phyloP scores from a whole-genome alignment of 2,888 invertebrate genomes.

The Gisinianus flammeolus region DNA sequence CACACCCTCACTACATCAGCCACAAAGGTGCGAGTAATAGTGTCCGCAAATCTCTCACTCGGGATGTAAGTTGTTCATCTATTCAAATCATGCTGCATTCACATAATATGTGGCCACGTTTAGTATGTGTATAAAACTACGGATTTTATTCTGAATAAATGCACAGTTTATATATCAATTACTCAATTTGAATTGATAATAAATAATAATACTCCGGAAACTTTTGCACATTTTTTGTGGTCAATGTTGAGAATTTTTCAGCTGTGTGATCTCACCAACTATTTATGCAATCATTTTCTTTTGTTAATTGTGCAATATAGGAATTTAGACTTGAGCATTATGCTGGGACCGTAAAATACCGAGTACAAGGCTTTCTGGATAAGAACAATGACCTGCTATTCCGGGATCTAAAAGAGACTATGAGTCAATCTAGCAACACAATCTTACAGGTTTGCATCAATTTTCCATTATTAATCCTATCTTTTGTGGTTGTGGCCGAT shows the following conservation, averaged over 20 bases:
- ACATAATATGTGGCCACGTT: background rate
- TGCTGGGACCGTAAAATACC: constrained; percentile 92
- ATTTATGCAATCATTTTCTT: background rate
- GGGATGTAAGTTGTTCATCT: constrained; percentile 72
- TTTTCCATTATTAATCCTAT: background rate
- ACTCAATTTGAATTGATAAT: too few relatives aligned
- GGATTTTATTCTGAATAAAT: too few relatives aligned
- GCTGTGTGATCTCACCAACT: too few relatives aligned
- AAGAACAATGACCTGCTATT: constrained; percentile 92
- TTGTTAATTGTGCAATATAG: constrained; percentile 63
- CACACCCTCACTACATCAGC: constrained; percentile 82
- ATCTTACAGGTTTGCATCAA: constrained; percentile 66
- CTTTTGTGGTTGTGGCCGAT: background rate
- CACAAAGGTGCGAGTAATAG: constrained; percentile 77
- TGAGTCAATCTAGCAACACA: constrained; percentile 73
- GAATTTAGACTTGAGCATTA: constrained; percentile 90
- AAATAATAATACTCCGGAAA: too few relatives aligned
- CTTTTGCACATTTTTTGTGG: too few relatives aligned
- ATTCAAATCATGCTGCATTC: background rate
- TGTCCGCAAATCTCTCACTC: constrained; percentile 78
- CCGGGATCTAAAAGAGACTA: constrained; percentile 83
- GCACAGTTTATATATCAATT: too few relatives aligned
- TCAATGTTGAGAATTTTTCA: too few relatives aligned
- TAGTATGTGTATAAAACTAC: background rate
- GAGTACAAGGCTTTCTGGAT: constrained; percentile 81